A percentile compares a stretch with the other conserved stretches of the same genome.
Evolutionary conservation across 2,888 invertebrate species (phyloP).

Genomic region (Rhogogaster chlorosoma): DNA sequence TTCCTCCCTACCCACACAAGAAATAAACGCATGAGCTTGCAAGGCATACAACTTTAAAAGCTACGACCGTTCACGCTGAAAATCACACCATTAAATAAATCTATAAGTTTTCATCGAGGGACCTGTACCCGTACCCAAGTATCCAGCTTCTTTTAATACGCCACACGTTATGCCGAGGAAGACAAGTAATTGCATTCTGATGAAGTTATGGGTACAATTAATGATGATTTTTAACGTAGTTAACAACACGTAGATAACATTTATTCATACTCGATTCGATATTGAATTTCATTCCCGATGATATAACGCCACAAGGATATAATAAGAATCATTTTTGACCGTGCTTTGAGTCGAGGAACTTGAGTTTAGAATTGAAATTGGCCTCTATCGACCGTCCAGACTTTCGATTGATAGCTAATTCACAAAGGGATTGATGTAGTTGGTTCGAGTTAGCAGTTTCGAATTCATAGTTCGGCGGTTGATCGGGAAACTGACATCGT

Average conservation of each 20-base stretch:
- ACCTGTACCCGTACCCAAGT: background rate
- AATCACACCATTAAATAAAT: slow-evolving; percentile 28
- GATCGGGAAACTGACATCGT: background rate
- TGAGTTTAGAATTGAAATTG: background rate
- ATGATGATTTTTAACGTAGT: background rate
- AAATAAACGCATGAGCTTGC: background rate
- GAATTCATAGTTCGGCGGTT: background rate
- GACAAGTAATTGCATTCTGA: background rate
- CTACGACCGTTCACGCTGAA: background rate
- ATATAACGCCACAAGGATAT: background rate
- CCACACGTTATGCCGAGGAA: background rate
- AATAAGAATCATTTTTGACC: background rate
- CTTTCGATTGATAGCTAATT: background rate
- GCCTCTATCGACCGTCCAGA: background rate
- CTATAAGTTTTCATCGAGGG: background rate
- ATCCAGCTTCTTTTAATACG: background rate
- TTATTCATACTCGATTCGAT: background rate
- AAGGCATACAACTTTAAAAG: background rate
- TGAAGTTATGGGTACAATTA: background rate
- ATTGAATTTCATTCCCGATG: background rate
- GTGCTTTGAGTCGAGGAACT: background rate
- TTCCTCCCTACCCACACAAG: background rate
- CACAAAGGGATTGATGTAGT: background rate
- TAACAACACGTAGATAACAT: background rate
- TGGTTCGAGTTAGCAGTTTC: background rate